Evolutionary conservation across 2,797 vertebrate genomes (phyloP).

Genomic region (Alca torda): DNA sequence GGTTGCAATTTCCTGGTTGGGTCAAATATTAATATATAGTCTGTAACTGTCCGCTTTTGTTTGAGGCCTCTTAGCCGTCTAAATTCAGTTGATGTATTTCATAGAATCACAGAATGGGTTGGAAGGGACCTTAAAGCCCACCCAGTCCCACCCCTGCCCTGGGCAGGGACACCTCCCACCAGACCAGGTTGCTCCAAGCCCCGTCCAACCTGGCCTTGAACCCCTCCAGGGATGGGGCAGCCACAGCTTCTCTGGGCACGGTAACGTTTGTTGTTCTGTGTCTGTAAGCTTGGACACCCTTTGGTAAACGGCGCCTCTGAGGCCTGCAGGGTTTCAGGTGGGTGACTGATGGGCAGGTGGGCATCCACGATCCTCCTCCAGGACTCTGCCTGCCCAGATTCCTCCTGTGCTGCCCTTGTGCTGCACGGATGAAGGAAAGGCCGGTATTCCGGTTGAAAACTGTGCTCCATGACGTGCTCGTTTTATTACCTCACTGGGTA

Average conservation of each 20-base stretch:
- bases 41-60: not conserved
- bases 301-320: not conserved
- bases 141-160: too few species aligned
- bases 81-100: not conserved
- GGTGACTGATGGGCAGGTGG: not conserved
- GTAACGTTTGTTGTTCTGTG: not conserved
- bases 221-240: too few species aligned
- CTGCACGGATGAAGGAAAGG: not conserved
- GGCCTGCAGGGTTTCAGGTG: not conserved
- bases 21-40: not conserved
- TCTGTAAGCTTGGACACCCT: not conserved
- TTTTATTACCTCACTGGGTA: not conserved
- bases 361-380: not conserved
- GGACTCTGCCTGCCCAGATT: too few species aligned
- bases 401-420: not conserved
- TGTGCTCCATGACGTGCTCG: not conserved
- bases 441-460: not conserved
- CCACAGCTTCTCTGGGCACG: too few species aligned
- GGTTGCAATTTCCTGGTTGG: not conserved
- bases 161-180: too few species aligned
- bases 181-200: too few species aligned
- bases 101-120: too few species aligned
- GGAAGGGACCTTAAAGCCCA: too few species aligned
- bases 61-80: not conserved
- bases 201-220: too few species aligned